These are phyloP conservation scores for Spicauda simplicius DNA, from an alignment of 2,888 invertebrate genomes.

Conservation along the genomic window DNA sequence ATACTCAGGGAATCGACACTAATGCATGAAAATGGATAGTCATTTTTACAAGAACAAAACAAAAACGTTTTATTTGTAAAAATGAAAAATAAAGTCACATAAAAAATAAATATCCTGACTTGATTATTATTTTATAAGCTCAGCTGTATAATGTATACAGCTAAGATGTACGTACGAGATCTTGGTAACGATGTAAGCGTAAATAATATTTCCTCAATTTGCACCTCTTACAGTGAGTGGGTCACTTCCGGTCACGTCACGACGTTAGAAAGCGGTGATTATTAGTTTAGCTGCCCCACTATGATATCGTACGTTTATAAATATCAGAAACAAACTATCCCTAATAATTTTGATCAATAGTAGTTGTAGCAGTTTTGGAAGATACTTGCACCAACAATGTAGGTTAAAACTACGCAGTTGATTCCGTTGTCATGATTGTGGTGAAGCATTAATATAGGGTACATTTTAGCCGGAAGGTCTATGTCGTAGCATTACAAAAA, in stretches of 20 bases:
- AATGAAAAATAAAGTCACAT: too few relatives aligned
- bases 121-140: not conserved
- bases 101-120: too few relatives aligned
- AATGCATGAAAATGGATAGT: too few relatives aligned
- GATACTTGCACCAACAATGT: too few relatives aligned
- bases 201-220: conserved; percentile 45
- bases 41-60: too few relatives aligned
- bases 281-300: conserved; percentile 34
- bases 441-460: too few relatives aligned
- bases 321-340: not conserved
- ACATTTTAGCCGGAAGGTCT: too few relatives aligned
- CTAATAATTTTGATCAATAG: not conserved
- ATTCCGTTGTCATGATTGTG: too few relatives aligned
- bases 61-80: too few relatives aligned
- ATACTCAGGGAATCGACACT: too few relatives aligned
- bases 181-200: conserved; percentile 8
- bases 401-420: too few relatives aligned
- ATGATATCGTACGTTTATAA: not conserved
- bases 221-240: conserved; percentile 33
- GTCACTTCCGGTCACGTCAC: conserved; percentile 40
- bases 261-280: conserved; percentile 35
- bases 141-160: not conserved
- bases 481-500: too few relatives aligned
- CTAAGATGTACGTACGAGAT: not conserved
- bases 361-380: not conserved